Base-by-base conservation (phyloP, 2,888 invertebrate genomes). In the Margaritifera margaritifera region DNA sequence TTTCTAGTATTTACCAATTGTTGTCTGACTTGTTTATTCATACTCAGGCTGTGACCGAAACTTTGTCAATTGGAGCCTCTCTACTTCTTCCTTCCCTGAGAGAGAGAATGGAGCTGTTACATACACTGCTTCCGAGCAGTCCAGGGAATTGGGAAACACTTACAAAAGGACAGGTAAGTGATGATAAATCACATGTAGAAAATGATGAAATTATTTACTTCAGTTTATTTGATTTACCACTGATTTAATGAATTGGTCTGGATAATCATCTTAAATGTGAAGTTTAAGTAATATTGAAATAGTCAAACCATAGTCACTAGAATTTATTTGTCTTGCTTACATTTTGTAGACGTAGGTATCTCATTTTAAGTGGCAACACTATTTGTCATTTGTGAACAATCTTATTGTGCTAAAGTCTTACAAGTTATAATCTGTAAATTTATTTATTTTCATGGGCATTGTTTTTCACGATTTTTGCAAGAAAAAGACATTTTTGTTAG, bases 71-170 rank as follows among this genome's bases (percentile, higher is more conserved):
- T 19, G 93, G 93, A 24, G 92, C 93, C 0, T 90, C 92, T 1
- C 86, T 93, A 68, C 89, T 93, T 24, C 87, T 93, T 52, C 93
- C 93, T 2, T 92, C 92, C 52, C 86, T 93, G 15, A 89, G 90
- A 66, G 92, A 93, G 84, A 89, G 93, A 64, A 91, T 93, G 84
- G 91, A 92, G 78, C 89, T 93, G 61, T 86, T 93, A 52, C 91
- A 92, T 75, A 90, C 92, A 6, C 90, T 93, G 75, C 87, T 93
- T 51, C 92, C 92, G 0, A 90, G 91, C 75, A 91, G 92, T 4
- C 90, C 91, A 22, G 89, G 90, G 42, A 80, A 85, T 66, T 90
- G 90, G 89, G 84, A 86, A 62, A 85, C 80, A 57, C 89, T 93
- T 15, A 91, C 92, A 15, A 91, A 91, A 78, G 93, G 93, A 57